phyloP scores from a whole-genome alignment of 2,113 vertebrate species.

The Rhodinocichla rosea region DNA sequence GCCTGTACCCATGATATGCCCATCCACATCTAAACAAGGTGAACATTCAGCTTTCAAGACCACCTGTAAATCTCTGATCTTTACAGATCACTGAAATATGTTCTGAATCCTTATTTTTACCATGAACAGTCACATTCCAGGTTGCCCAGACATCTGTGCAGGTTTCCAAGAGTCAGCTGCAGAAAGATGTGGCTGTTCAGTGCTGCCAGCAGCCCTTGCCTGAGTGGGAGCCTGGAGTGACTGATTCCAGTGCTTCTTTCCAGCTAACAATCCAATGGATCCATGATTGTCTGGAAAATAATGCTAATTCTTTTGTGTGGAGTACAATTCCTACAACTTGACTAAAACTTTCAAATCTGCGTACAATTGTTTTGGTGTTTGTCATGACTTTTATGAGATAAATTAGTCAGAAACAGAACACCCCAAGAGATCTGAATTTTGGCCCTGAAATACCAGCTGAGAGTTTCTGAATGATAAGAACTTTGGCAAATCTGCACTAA shows the following conservation, averaged over 20 bases:
- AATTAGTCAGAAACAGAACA: background rate
- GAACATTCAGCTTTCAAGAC: background rate
- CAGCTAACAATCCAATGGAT: background rate
- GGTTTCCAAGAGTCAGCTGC: background rate
- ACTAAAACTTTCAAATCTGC: background rate
- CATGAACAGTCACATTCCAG: background rate
- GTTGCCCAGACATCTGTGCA: background rate
- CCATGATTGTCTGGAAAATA: background rate
- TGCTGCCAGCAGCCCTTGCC: background rate
- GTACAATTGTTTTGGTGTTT: accelerated
- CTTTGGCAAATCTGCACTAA: background rate
- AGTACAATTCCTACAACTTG: background rate
- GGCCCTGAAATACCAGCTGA: background rate
- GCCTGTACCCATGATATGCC: background rate
- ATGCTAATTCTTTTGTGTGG: background rate
- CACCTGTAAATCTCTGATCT: background rate
- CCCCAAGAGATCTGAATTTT: background rate
- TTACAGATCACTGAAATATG: background rate
- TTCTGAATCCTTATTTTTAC: background rate
- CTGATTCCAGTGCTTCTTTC: background rate
- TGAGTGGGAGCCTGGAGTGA: background rate
- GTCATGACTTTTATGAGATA: background rate
- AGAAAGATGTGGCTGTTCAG: background rate
- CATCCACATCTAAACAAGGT: background rate
- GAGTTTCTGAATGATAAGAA: background rate